Conservation (phyloP, 2,888 invertebrate genomes). For the Deilephila porcellus region DNA sequence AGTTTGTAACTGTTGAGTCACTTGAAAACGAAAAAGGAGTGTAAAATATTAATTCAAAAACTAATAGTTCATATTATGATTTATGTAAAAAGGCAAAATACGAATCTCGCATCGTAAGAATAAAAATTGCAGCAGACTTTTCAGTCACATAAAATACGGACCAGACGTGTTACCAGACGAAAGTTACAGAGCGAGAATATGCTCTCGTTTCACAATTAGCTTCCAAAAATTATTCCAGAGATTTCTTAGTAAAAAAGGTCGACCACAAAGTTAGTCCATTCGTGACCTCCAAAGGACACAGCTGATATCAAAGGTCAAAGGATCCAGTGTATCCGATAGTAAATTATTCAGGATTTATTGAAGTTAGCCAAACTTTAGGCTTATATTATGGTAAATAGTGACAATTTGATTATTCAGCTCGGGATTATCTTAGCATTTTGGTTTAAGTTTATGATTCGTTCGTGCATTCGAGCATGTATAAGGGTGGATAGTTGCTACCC, state of each 20-base stretch:
- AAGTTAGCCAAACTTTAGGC: not conserved
- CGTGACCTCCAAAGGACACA: not conserved
- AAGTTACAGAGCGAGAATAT: too few relatives aligned
- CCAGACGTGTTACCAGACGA: too few relatives aligned
- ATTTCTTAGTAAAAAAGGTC: not conserved
- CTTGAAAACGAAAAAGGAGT: too few relatives aligned
- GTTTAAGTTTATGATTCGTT: not conserved
- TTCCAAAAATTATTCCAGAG: not conserved
- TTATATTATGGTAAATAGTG: constrained; percentile 12
- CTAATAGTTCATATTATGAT: too few relatives aligned
- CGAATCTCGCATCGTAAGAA: too few relatives aligned
- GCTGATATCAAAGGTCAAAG: constrained; percentile 1
- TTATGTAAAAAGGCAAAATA: too few relatives aligned
- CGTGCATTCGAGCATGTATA: not conserved
- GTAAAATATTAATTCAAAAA: too few relatives aligned
- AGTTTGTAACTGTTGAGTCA: too few relatives aligned
- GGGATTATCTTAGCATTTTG: not conserved
- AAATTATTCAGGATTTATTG: constrained; percentile 20
- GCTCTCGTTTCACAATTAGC: too few relatives aligned
- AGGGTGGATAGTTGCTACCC: too few relatives aligned
- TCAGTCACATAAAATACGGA: too few relatives aligned
- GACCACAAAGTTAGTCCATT: constrained; percentile 4
- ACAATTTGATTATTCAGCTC: constrained; percentile 4
- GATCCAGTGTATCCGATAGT: constrained; percentile 7
- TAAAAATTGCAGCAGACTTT: too few relatives aligned